phyloP scores from a whole-genome alignment of 2,888 invertebrate genomes.

The Marronus borbonicus region DNA sequence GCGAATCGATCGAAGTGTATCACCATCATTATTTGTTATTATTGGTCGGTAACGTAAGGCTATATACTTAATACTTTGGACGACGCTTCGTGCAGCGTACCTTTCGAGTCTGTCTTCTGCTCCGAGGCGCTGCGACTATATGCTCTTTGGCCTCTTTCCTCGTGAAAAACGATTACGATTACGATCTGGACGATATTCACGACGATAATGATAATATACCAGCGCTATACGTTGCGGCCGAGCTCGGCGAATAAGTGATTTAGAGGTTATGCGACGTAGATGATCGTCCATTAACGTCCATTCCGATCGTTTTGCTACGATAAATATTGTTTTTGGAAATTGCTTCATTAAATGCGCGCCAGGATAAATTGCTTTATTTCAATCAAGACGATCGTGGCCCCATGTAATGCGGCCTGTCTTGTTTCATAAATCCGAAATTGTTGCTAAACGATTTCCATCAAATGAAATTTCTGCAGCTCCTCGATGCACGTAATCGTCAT shows the following conservation, averaged over 20 bases:
- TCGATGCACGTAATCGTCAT: too few relatives aligned
- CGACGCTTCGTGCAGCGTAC: neutral
- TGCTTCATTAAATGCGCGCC: slow-evolving; percentile 21
- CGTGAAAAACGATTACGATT: slow-evolving; percentile 5
- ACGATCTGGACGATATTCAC: neutral
- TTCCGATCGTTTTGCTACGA: slow-evolving; percentile 12
- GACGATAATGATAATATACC: slow-evolving; percentile 7
- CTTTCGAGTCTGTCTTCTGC: neutral
- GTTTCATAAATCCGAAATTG: too few relatives aligned
- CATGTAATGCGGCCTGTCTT: too few relatives aligned
- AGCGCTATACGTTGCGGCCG: neutral
- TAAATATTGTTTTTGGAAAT: slow-evolving; percentile 43
- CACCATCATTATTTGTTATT: slow-evolving; percentile 10
- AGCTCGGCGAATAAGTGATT: slow-evolving; percentile 7
- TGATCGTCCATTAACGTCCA: neutral
- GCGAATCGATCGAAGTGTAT: neutral
- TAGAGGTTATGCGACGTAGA: neutral
- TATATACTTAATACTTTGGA: slow-evolving; percentile 6
- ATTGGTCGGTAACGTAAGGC: neutral
- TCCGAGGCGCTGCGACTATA: neutral
- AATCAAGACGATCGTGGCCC: neutral
- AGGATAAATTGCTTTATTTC: slow-evolving; percentile 37
- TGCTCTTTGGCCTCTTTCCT: slow-evolving; percentile 12
- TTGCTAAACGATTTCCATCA: too few relatives aligned
- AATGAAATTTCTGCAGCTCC: too few relatives aligned